These are phyloP conservation scores for Halcyon chelicuti DNA, from an alignment of 2,797 vertebrate species.

Conservation along the genomic window DNA sequence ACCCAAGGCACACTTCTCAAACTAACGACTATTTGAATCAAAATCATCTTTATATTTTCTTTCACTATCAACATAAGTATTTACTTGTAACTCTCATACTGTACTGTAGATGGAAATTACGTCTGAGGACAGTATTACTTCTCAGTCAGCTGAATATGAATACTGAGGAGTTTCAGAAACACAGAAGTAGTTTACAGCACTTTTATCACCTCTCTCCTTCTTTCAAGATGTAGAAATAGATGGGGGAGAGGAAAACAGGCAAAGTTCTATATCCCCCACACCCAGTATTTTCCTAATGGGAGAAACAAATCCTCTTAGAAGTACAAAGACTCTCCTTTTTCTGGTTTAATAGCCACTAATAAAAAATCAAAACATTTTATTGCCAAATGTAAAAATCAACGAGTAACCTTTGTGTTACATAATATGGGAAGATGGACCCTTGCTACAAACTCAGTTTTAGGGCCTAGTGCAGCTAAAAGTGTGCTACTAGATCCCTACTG, in stretches of 20 bases:
- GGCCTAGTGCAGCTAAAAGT: background rate
- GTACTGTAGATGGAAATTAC: background rate
- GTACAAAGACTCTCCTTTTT: background rate
- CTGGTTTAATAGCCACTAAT: background rate
- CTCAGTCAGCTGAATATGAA: background rate
- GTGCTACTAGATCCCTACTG: background rate
- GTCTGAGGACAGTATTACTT: background rate
- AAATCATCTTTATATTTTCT: background rate
- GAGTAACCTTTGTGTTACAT: background rate
- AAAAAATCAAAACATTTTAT: background rate
- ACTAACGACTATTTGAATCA: background rate
- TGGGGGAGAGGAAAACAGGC: background rate
- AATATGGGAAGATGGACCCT: background rate
- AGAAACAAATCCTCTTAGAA: background rate
- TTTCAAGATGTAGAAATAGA: background rate
- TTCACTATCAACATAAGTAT: background rate
- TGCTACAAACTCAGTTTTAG: background rate
- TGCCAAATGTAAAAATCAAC: background rate
- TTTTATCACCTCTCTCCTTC: background rate
- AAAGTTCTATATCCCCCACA: background rate
- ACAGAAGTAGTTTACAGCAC: background rate
- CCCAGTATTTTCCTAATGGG: background rate
- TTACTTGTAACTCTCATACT: background rate
- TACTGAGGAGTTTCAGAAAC: background rate
- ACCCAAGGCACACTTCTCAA: background rate